Evolutionary conservation across 1,140 invertebrate species (phyloP), one percentile per base, ranked within the genome.

Genomic region (Heliothis virescens): DNA sequence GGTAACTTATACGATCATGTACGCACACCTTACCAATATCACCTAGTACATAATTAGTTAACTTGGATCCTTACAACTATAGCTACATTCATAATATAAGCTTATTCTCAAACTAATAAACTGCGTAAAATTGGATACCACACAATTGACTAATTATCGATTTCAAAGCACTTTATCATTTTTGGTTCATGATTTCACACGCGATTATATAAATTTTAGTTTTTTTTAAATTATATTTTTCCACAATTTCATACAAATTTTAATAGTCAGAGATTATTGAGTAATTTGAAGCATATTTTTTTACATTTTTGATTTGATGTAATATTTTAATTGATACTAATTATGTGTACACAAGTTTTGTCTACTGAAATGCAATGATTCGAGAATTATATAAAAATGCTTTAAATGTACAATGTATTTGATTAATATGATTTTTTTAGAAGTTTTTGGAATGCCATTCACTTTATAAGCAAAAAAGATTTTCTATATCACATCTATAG

Each of bases 361-460:
- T 53, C 12, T 26, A 50, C 41, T 71, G 52, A 53, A 71, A 71
- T 71, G 67, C 67, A 71, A 71, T 52, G 67, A 71, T 71, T 29
- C 21, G 48, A 71, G 41, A 18, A 11, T 34, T 63, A 67, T 47
- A 67, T 34, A 48, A 48, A 18, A 53, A 53, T 18, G 10, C 12
- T 50, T 69, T 10, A 69, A 69, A 69, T 69, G 16, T n/a, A 48
- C 26, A 62, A 62, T 69, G 65, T 26, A 11, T 65, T 16, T 65
- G 62, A 47, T 65, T 48, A 21, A 12, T 4, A 26, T 50, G 50
- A 16, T 7, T 26, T 34, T 34, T 34, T 7, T 34, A 34, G 3
- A 9, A 41, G 34, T 9, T 41, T 41, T 41, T 41, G 34, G 53
- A 55, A 55, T 55, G 29, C 34, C 34, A 48, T 10, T 18, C 34